A percentile compares a stretch with the other conserved stretches of the same genome.
Conservation (phyloP, 2,888 invertebrate species). For the Lasioglossum figueresi region DNA sequence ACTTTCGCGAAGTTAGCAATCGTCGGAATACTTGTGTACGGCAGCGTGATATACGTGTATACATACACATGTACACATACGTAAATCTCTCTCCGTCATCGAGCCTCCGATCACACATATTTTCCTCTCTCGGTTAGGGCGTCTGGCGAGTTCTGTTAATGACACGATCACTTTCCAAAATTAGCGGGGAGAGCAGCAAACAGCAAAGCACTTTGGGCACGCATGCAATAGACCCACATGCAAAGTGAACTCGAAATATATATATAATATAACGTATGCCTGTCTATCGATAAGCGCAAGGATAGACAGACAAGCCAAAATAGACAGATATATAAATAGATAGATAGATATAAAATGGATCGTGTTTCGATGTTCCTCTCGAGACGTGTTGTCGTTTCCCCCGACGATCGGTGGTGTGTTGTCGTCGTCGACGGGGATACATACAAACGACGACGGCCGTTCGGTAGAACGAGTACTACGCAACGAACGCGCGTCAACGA, state of each 20-base stretch:
- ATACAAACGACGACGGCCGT: neutral
- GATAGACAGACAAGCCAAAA: slow-evolving; percentile 59
- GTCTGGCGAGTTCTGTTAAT: slow-evolving; percentile 51
- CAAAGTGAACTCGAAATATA: slow-evolving; percentile 72
- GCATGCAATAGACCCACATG: slow-evolving; percentile 83
- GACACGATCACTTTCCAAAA: slow-evolving; percentile 61
- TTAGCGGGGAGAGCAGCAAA: slow-evolving; percentile 79
- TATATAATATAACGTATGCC: slow-evolving; percentile 47
- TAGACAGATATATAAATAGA: slow-evolving; percentile 59
- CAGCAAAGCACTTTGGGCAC: slow-evolving; percentile 82
- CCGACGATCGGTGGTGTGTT: neutral
- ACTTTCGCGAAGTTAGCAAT: neutral
- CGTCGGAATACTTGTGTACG: neutral
- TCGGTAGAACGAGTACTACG: neutral
- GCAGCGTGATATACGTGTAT: neutral
- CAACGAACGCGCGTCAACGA: neutral
- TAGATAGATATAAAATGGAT: slow-evolving; percentile 60
- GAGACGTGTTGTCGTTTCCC: neutral
- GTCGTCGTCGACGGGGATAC: neutral
- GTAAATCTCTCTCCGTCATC: slow-evolving; percentile 25
- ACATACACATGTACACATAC: neutral
- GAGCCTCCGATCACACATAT: slow-evolving; percentile 47
- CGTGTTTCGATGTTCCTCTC: slow-evolving; percentile 43
- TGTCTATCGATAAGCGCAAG: slow-evolving; percentile 50
- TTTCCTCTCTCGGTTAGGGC: slow-evolving; percentile 32